Percentiles rank a stretch among this genome's conserved stretches.
phyloP scores from a whole-genome alignment of 2,888 invertebrate species.

The Drosophila emarginata region DNA sequence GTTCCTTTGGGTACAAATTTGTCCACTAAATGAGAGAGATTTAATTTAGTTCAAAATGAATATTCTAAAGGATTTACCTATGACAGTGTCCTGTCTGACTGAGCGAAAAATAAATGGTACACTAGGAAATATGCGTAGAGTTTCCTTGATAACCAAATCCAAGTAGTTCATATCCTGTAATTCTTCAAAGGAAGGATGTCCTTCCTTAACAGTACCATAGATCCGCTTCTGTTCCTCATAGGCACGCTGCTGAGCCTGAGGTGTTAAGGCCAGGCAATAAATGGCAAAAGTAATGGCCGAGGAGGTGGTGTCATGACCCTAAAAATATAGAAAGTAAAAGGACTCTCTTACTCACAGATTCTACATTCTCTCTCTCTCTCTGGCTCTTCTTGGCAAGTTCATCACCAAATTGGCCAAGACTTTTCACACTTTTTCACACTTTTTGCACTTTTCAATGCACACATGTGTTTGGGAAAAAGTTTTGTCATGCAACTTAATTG shows the following conservation, averaged over 20 bases:
- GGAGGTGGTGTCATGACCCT: constrained; percentile 85
- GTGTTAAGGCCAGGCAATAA: constrained; percentile 83
- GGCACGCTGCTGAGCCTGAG: constrained; percentile 83
- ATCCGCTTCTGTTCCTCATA: constrained; percentile 83
- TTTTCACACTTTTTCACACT: neutral
- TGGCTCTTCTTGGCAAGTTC: neutral
- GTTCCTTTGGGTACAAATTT: constrained; percentile 66
- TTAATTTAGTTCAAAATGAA: too few species aligned
- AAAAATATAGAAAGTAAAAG: constrained; percentile 5
- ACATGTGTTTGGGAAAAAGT: neutral
- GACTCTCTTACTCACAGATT: neutral
- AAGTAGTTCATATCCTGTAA: constrained; percentile 73
- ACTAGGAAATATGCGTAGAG: constrained; percentile 73
- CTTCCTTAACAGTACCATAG: constrained; percentile 79
- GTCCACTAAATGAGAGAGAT: constrained; percentile 54
- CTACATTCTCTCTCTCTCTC: neutral
- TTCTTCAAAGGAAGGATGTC: constrained; percentile 58
- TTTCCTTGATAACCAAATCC: constrained; percentile 75
- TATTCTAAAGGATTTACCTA: constrained; percentile 49
- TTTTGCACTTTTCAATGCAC: neutral
- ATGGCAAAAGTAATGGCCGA: constrained; percentile 84
- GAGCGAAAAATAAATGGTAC: constrained; percentile 74
- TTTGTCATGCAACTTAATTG: constrained; percentile 5
- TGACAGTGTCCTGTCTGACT: constrained; percentile 46
- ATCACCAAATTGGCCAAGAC: neutral